Conservation (phyloP, 2,113 vertebrate genomes). For the Opisthocomus hoazin region DNA sequence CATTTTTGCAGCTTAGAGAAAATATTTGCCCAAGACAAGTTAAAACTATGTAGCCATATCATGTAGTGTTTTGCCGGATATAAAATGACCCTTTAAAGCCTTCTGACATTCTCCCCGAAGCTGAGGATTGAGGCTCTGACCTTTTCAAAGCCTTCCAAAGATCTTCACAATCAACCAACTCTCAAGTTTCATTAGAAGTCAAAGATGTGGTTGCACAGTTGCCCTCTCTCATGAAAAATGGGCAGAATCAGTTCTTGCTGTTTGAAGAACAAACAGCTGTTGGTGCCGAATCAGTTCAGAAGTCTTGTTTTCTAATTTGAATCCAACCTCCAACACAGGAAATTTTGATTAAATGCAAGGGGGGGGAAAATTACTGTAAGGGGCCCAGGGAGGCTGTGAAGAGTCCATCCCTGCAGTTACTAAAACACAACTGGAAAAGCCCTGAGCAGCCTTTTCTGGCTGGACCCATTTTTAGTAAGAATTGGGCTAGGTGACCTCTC, state of each 20-base stretch:
- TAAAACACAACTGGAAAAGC: neutral
- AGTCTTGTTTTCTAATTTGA: neutral
- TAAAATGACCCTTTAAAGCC: conserved; percentile 57
- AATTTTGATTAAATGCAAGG: neutral
- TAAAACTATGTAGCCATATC: conserved; percentile 19
- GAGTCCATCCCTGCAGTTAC: neutral
- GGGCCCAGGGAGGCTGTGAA: neutral
- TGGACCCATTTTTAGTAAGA: neutral
- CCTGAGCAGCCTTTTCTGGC: neutral
- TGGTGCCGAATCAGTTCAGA: neutral
- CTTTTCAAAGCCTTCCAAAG: conserved; percentile 55
- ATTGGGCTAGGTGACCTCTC: neutral
- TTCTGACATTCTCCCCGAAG: conserved; percentile 52
- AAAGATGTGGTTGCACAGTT: neutral
- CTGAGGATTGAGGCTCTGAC: conserved; percentile 58
- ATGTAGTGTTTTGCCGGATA: conserved; percentile 19
- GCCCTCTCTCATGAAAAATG: neutral
- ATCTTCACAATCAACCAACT: conserved; percentile 7
- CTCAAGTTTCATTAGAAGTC: conserved; percentile 31
- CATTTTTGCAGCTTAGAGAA: conserved; percentile 37
- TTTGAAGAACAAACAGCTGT: neutral
- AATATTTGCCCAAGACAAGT: conserved; percentile 51
- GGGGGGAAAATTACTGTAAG: rapidly evolving
- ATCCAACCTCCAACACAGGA: neutral
- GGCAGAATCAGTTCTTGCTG: neutral